Evolutionary conservation across 2,113 vertebrate genomes (phyloP).

Genomic region (Deroptyus accipitrinus): DNA sequence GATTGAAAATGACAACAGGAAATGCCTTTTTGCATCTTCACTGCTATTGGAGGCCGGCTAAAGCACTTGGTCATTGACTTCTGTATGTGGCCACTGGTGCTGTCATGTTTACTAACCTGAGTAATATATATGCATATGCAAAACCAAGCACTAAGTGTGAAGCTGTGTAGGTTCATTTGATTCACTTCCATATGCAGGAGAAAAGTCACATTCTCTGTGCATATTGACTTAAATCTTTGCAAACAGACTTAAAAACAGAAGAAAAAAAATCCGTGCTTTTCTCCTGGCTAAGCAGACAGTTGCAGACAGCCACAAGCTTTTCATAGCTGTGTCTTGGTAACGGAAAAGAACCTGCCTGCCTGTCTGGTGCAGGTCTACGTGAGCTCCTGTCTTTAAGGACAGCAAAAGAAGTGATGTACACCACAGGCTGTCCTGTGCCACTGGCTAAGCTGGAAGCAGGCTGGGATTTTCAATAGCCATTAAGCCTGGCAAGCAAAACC

Average conservation of each 20-base stretch:
- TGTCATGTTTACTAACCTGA: not conserved
- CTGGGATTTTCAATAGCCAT: accelerated
- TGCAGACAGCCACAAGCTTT: not conserved
- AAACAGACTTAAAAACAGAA: not conserved
- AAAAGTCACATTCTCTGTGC: not conserved
- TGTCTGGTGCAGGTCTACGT: not conserved
- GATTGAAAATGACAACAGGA: not conserved
- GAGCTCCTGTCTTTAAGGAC: too few relatives aligned
- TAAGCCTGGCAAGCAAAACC: too few relatives aligned
- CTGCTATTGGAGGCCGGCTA: not conserved
- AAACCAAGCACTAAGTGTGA: not conserved
- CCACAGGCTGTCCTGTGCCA: not conserved
- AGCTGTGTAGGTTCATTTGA: not conserved
- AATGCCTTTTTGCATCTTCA: not conserved
- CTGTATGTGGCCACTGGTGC: not conserved
- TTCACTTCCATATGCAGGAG: not conserved
- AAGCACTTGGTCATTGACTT: accelerated
- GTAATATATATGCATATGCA: not conserved
- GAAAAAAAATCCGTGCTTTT: not conserved
- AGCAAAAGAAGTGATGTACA: not conserved
- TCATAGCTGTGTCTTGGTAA: not conserved
- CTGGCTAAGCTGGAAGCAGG: not conserved
- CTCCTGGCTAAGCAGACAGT: not conserved
- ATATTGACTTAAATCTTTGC: not conserved
- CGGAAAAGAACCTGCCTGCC: not conserved